These are phyloP conservation scores for Lacanobia oleracea DNA, from an alignment of 2,888 invertebrate genomes.

Conservation along the genomic window DNA sequence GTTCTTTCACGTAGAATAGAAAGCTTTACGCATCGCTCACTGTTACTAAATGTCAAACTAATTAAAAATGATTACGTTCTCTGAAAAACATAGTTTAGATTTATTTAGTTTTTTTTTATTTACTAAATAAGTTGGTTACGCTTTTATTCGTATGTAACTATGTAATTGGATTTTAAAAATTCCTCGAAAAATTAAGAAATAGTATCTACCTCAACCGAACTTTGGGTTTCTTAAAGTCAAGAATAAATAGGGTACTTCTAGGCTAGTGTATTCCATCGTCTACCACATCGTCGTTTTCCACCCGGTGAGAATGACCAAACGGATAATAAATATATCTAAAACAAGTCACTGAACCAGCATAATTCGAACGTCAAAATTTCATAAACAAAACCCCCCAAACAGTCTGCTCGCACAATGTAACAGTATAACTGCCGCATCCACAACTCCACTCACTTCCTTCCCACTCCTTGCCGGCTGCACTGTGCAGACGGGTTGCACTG, in stretches of 20 bases:
- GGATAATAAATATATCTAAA: no score
- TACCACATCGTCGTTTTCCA: no score
- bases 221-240: not conserved
- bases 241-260: not conserved
- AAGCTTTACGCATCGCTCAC: not conserved
- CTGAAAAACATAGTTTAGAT: not conserved
- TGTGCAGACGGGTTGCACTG: conserved; percentile 59
- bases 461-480: conserved; percentile 15
- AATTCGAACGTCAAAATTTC: no score
- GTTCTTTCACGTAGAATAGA: not conserved
- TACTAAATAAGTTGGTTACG: not conserved
- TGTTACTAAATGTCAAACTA: conserved; percentile 20
- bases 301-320: no score
- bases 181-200: not conserved
- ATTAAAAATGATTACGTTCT: not conserved
- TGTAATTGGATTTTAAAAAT: no score
- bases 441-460: conserved; percentile 30
- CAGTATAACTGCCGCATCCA: conserved; percentile 35
- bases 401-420: not conserved
- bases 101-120: not conserved
- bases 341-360: no score
- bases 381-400: no score
- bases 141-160: no score
- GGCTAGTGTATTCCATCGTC: no score
- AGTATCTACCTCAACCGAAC: not conserved